phyloP scores from a whole-genome alignment of 2,888 invertebrate species.

The Nycteola revayana region DNA sequence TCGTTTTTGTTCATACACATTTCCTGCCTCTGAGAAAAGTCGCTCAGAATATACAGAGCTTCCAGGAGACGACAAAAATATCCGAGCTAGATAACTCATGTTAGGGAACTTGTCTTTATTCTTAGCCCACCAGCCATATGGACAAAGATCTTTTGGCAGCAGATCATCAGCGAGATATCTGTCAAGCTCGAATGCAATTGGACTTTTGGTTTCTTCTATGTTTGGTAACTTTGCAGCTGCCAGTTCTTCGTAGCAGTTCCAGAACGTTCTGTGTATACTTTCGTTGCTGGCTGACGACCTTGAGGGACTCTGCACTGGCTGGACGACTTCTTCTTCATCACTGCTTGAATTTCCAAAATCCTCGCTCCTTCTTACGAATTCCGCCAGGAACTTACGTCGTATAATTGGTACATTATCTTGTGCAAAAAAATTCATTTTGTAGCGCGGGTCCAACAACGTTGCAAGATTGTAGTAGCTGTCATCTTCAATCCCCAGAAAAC shows the following conservation, averaged over 20 bases:
- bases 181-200: constrained; percentile 2
- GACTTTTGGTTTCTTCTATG: neutral
- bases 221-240: neutral
- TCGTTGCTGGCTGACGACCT: too few species aligned
- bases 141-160: neutral
- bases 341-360: constrained; percentile 4
- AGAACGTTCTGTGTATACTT: too few species aligned
- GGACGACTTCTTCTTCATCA: constrained; percentile 4
- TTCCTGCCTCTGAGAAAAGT: constrained; percentile 8
- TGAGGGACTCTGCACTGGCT: neutral
- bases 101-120: constrained; percentile 1
- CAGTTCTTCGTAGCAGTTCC: constrained; percentile 1
- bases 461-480: constrained; percentile 11
- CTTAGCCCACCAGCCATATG: constrained; percentile 2
- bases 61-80: constrained; percentile 2
- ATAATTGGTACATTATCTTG: neutral
- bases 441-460: constrained; percentile 8
- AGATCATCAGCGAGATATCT: neutral
- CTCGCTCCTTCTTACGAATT: constrained; percentile 13
- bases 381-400: constrained; percentile 9
- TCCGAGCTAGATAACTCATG: constrained; percentile 1
- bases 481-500: constrained; percentile 4
- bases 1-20: constrained; percentile 8
- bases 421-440: constrained; percentile 4
- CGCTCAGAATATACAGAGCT: constrained; percentile 6